A percentile compares a stretch with the other conserved stretches of the same genome.
phyloP scores from a whole-genome alignment of 2,888 invertebrate genomes.

The Rhopalosiphum nymphaeae region DNA sequence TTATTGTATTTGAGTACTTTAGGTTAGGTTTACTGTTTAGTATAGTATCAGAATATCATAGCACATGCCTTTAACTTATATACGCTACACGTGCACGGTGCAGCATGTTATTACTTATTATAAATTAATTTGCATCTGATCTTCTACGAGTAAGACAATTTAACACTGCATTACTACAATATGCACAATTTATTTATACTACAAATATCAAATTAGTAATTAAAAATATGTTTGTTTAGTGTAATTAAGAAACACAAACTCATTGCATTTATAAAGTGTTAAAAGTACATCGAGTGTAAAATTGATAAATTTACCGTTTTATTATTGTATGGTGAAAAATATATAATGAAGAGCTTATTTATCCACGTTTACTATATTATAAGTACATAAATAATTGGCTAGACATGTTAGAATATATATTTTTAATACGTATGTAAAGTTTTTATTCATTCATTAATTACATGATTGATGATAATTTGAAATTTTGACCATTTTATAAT shows the following conservation, averaged over 20 bases:
- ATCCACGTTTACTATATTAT: neutral
- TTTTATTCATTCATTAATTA: neutral
- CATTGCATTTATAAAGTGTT: neutral
- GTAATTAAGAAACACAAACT: neutral
- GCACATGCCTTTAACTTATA: neutral
- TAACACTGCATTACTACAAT: neutral
- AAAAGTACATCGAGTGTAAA: neutral
- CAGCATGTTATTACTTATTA: neutral
- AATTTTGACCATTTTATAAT: neutral
- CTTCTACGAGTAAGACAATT: neutral
- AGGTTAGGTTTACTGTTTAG: no score
- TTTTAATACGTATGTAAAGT: neutral
- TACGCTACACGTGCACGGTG: neutral
- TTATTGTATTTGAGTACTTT: no score
- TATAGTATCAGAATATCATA: no score
- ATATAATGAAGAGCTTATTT: neutral
- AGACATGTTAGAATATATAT: neutral
- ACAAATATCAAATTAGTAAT: neutral
- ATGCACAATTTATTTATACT: constrained; percentile 15
- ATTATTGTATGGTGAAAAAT: neutral
- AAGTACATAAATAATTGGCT: neutral
- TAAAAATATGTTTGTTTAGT: neutral
- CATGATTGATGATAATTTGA: neutral
- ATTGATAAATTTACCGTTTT: neutral
- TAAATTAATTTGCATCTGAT: neutral